These are phyloP conservation scores for Uloborus plumipes DNA, from an alignment of 2,888 invertebrate species.

Conservation along the genomic window DNA sequence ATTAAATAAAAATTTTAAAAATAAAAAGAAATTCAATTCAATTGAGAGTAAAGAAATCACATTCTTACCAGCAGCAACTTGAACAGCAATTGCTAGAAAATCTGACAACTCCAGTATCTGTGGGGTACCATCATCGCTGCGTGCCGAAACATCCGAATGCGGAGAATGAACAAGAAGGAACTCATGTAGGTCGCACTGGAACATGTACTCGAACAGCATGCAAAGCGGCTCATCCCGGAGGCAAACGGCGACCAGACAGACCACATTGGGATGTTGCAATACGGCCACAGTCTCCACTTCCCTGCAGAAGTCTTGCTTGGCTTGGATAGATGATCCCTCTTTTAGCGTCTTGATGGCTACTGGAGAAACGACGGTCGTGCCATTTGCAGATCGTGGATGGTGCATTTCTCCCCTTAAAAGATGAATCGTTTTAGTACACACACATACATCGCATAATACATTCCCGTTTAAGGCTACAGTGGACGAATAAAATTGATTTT, in stretches of 20 bases:
- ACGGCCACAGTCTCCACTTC: slow-evolving; percentile 89
- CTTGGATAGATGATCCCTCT: slow-evolving; percentile 81
- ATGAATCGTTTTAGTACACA: too few relatives aligned
- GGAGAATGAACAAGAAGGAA: slow-evolving; percentile 93
- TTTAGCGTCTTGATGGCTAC: slow-evolving; percentile 87
- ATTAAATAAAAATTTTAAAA: not conserved
- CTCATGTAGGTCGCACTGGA: slow-evolving; percentile 95
- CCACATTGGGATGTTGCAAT: slow-evolving; percentile 83
- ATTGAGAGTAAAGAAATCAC: slow-evolving; percentile 73
- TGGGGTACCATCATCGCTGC: slow-evolving; percentile 76
- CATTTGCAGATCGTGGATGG: slow-evolving; percentile 31
- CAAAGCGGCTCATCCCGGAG: slow-evolving; percentile 73
- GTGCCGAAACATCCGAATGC: slow-evolving; percentile 77
- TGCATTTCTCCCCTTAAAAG: slow-evolving; percentile 47
- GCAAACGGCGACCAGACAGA: slow-evolving; percentile 82
- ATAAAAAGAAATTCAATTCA: not conserved
- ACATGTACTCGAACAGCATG: slow-evolving; percentile 98
- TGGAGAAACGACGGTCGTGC: slow-evolving; percentile 69
- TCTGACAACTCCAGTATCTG: slow-evolving; percentile 73
- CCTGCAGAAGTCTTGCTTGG: slow-evolving; percentile 83
- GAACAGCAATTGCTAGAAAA: slow-evolving; percentile 89
- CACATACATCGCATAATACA: too few relatives aligned
- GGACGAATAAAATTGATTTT: too few relatives aligned
- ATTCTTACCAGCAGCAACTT: slow-evolving; percentile 79
- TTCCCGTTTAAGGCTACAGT: too few relatives aligned